These are phyloP conservation scores for Ennomos erosarius DNA, from an alignment of 2,888 invertebrate genomes.

Conservation along the genomic window DNA sequence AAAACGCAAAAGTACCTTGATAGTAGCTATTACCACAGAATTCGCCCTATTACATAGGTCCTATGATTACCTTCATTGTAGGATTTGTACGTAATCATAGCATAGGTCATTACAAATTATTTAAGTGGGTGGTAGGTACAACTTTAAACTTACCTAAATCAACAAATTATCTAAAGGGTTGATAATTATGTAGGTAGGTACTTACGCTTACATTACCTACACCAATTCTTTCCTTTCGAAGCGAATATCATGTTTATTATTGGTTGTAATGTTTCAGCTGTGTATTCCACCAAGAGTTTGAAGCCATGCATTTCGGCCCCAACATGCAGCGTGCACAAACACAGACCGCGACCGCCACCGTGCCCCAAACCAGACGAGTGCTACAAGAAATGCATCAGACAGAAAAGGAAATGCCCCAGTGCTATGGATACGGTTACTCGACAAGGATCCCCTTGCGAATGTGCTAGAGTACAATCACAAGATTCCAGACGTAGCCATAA, in stretches of 20 bases:
- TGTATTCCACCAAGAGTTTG: constrained; percentile 56
- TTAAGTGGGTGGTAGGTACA: no score
- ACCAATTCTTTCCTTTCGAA: no score
- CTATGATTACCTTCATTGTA: no score
- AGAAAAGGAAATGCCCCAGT: constrained; percentile 66
- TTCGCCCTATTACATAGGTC: no score
- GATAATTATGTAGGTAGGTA: no score
- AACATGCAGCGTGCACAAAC: constrained; percentile 68
- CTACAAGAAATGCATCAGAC: constrained; percentile 62
- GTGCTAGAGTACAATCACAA: constrained; percentile 58
- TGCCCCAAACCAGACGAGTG: constrained; percentile 72
- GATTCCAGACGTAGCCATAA: constrained; percentile 54
- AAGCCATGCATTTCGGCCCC: constrained; percentile 74
- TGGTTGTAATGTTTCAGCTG: constrained; percentile 47
- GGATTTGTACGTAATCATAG: no score
- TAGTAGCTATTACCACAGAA: no score
- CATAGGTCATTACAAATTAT: no score
- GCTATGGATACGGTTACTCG: constrained; percentile 64
- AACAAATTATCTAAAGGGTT: no score
- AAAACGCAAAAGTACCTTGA: no score
- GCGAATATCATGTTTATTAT: neutral
- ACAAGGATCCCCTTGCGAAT: constrained; percentile 61
- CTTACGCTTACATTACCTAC: no score
- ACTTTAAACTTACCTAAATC: no score
- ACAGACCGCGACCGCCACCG: constrained; percentile 67